A percentile compares a stretch with the other conserved stretches of the same genome.
Conservation (phyloP, 1,140 invertebrate species). For the Oreohelix idahoensis region DNA sequence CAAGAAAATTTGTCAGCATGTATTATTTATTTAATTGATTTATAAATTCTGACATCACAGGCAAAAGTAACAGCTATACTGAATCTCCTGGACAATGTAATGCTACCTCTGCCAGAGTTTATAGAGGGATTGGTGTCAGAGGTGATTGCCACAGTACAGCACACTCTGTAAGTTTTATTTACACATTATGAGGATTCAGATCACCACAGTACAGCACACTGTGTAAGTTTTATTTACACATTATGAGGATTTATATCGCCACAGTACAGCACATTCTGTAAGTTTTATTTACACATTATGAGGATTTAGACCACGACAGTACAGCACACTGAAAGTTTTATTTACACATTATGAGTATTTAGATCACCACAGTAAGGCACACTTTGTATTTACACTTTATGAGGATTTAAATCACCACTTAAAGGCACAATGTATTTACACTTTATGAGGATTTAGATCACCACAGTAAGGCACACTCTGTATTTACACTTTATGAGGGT, state of each 20-base stretch:
- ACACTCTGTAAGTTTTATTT: conserved; percentile 11
- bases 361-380: too few species aligned
- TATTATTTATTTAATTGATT: not conserved
- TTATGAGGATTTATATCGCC: too few species aligned
- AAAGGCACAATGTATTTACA: too few species aligned
- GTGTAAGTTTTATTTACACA: conserved; percentile 5
- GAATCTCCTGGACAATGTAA: conserved; percentile 2
- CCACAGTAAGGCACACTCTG: too few species aligned
- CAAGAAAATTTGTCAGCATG: too few species aligned
- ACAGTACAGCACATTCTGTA: conserved; percentile 3
- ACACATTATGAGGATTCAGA: too few species aligned
- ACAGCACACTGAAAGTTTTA: conserved; percentile 13
- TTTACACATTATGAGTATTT: too few species aligned
- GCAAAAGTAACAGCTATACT: conserved; percentile 1
- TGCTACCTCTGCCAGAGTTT: conserved; percentile 19
- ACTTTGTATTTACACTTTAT: too few species aligned
- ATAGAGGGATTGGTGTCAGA: not conserved
- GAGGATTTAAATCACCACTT: too few species aligned
- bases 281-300: not conserved
- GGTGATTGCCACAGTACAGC: not conserved
- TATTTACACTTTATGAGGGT: too few species aligned
- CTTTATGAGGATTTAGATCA: too few species aligned
- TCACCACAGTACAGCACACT: not conserved
- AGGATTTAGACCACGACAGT: too few species aligned
- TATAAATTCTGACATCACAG: not conserved